Percentiles rank a stretch among this genome's conserved stretches.
Conservation (phyloP, 2,888 invertebrate genomes). For the Ametastegia equiseti region DNA sequence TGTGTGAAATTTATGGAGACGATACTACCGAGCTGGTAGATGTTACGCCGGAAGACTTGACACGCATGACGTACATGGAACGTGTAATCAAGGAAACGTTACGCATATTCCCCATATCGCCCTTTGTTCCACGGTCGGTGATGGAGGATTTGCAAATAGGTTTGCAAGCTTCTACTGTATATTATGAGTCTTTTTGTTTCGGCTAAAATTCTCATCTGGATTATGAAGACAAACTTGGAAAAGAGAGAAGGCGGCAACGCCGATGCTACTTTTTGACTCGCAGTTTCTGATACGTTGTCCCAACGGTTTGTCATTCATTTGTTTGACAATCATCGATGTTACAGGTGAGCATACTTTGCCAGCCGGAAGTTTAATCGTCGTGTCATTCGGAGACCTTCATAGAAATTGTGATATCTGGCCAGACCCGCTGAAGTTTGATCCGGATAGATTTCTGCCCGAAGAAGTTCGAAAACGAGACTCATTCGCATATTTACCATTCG, state of each 20-base stretch:
- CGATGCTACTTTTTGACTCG: no score
- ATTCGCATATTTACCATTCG: slow-evolving; percentile 62
- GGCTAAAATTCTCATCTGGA: neutral
- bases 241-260: neutral
- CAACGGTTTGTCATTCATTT: neutral
- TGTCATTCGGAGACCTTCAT: slow-evolving; percentile 57
- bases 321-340: neutral
- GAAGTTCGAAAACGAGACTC: slow-evolving; percentile 60
- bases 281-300: neutral
- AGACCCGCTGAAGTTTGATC: slow-evolving; percentile 63
- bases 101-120: slow-evolving; percentile 79
- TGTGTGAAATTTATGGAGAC: slow-evolving; percentile 75
- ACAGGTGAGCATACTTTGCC: slow-evolving; percentile 57
- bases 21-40: slow-evolving; percentile 55
- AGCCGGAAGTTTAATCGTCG: slow-evolving; percentile 54
- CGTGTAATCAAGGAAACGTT: slow-evolving; percentile 80
- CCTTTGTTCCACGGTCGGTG: slow-evolving; percentile 76
- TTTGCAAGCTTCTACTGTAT: neutral
- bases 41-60: slow-evolving; percentile 77
- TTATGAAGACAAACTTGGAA: neutral
- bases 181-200: neutral
- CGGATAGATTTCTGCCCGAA: slow-evolving; percentile 64
- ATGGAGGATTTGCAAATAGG: slow-evolving; percentile 76
- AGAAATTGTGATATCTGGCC: slow-evolving; percentile 60
- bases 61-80: slow-evolving; percentile 78